Base-by-base conservation (phyloP, 2,113 vertebrate species). In the Pedetes capensis region DNA sequence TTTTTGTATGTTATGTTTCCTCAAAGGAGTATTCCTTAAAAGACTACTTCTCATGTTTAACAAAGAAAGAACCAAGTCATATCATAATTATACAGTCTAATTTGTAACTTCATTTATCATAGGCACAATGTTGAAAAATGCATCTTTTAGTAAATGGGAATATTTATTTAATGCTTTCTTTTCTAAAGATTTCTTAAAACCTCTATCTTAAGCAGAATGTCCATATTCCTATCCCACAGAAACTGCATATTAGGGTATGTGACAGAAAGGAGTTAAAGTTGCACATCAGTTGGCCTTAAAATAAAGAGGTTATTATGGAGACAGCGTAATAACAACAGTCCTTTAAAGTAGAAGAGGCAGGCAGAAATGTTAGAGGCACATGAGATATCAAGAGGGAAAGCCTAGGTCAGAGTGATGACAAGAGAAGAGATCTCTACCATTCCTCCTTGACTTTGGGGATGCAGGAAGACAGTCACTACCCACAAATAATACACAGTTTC, bases 381-480 rank as follows among this genome's bases (percentile, higher is more conserved):
- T 47, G 51, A 44, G 32, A 29, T 2, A 7, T 71, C 11, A n/a
- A 47, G 2, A 16, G 25, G 0, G 55, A 20, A n/a, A 37, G 44
- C 16, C 59, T 14, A 34, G 23, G 59, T 51, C 29, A 49, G 5
- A n/a, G 25, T 4, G 51, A 61, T 20, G 20, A 3, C 5, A 1
- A 10, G 5, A 1, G 34, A 71, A 12, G 8, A 64, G 25, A 10
- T 3, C 3, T 88, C 8, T 10, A 16, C 6, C 8, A 3, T 55
- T 13, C 23, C 8, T 29, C 10, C 14, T 29, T 37, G 47, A 49
- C 27, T 53, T 29, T 74, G 55, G 57, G 81, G 20, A 27, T 53
- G 23, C 9, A 71, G 20, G 82, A 20, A 44, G 6, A 16, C 3
- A 11, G 4, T 8, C 25, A 3, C 6, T 4, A 10, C 3, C 2